Percentiles rank a stretch among this genome's conserved stretches.
Evolutionary conservation across 2,113 vertebrate species (phyloP).

Genomic region (Myotis brandtii): DNA sequence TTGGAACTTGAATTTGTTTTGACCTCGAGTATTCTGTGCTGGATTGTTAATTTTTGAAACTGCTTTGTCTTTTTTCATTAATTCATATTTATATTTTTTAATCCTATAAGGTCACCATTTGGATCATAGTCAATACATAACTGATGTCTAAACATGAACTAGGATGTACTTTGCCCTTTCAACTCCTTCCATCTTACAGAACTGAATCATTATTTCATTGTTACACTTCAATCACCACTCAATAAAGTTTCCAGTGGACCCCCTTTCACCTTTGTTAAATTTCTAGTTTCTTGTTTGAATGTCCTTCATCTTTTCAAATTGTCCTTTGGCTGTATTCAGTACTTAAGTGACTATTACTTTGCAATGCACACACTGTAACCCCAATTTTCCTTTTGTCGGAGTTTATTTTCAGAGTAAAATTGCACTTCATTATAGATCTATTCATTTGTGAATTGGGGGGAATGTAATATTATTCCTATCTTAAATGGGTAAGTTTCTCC

Average conservation of each 20-base stretch:
- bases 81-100: neutral
- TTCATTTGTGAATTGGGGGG: conserved; percentile 75
- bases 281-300: conserved; percentile 82
- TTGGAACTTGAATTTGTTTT: neutral
- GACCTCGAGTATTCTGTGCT: neutral
- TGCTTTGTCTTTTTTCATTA: conserved; percentile 11
- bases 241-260: conserved; percentile 61
- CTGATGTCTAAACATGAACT: conserved; percentile 46
- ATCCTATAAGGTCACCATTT: neutral
- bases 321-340: conserved; percentile 78
- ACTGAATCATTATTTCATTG: conserved; percentile 68
- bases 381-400: conserved; percentile 79
- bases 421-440: conserved; percentile 83
- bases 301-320: conserved; percentile 83
- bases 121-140: neutral
- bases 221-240: conserved; percentile 67
- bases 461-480: conserved; percentile 63
- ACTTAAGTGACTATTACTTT: conserved; percentile 80
- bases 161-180: neutral
- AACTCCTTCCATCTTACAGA: conserved; percentile 26
- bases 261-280: conserved; percentile 77
- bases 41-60: neutral
- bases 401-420: conserved; percentile 84
- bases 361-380: conserved; percentile 76
- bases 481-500: neutral